A percentile compares a stretch with the other conserved stretches of the same genome.
Evolutionary conservation across 2,888 invertebrate species (phyloP).

Genomic region (Parascotia fuliginaria): DNA sequence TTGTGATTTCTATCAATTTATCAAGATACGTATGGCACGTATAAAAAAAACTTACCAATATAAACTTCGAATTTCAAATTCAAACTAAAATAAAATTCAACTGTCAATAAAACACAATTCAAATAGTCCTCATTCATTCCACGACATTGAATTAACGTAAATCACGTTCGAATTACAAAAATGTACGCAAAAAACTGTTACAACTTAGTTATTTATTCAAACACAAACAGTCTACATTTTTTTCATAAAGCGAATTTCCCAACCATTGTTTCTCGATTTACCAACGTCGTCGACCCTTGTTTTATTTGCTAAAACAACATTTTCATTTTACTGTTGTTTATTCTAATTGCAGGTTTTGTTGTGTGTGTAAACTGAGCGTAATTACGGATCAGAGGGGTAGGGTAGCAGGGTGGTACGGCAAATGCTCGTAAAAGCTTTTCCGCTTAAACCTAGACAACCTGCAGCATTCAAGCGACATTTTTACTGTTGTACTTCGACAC

Average conservation of each 20-base stretch:
- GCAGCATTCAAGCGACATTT: conserved; percentile 6
- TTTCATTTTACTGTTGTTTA: conserved; percentile 47
- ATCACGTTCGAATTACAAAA: conserved; percentile 20
- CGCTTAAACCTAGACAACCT: conserved; percentile 8
- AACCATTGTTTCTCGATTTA: conserved; percentile 30
- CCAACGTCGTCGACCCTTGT: conserved; percentile 23
- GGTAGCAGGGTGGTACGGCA: conserved; percentile 31
- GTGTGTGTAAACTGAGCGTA: conserved; percentile 47
- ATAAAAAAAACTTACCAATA: too few relatives aligned
- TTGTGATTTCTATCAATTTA: too few relatives aligned
- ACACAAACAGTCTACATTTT: conserved; percentile 20
- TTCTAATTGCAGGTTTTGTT: conserved; percentile 51
- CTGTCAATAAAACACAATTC: background rate
- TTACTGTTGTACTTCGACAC: too few relatives aligned
- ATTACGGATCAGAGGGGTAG: conserved; percentile 41
- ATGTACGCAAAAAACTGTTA: conserved; percentile 14
- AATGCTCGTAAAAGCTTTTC: conserved; percentile 31
- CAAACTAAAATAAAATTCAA: too few relatives aligned
- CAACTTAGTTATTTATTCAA: conserved; percentile 29
- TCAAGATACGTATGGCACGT: too few relatives aligned
- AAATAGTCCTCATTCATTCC: background rate
- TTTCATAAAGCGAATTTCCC: conserved; percentile 29
- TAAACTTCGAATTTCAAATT: too few relatives aligned
- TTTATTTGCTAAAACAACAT: conserved; percentile 38
- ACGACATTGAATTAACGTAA: conserved; percentile 16